Conservation (phyloP, 2,888 invertebrate species). For the Phengaris arion region DNA sequence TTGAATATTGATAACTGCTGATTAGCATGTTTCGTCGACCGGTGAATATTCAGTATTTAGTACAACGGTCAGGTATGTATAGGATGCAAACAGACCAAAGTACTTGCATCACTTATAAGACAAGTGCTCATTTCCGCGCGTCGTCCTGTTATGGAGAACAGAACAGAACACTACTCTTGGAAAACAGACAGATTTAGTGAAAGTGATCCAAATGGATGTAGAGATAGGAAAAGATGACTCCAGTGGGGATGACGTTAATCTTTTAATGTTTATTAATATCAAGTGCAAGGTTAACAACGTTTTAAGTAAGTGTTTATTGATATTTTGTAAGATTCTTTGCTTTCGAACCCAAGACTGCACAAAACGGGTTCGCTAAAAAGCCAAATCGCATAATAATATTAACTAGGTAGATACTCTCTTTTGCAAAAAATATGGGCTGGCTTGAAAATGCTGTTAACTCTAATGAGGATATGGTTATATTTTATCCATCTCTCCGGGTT, state of each 20-base stretch:
- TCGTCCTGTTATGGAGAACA: background rate
- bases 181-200: background rate
- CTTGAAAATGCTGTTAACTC: too few species aligned
- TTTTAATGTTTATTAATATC: constrained; percentile 55
- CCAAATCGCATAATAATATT: too few species aligned
- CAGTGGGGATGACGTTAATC: constrained; percentile 59
- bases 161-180: background rate
- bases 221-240: constrained; percentile 58
- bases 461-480: too few species aligned
- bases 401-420: too few species aligned
- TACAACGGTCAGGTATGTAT: background rate
- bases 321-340: background rate
- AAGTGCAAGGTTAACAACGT: constrained; percentile 38
- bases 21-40: too few species aligned
- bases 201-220: constrained; percentile 53
- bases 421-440: too few species aligned
- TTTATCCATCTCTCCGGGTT: too few species aligned
- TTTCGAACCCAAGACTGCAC: background rate
- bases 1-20: too few species aligned
- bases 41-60: too few species aligned
- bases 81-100: background rate
- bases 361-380: too few species aligned
- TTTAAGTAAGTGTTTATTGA: constrained; percentile 38
- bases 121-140: constrained; percentile 37
- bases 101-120: constrained; percentile 21